Evolutionary conservation across 2,113 vertebrate species (phyloP), one percentile per base, ranked within the genome.

Genomic region (Myxocyprinus asiaticus): DNA sequence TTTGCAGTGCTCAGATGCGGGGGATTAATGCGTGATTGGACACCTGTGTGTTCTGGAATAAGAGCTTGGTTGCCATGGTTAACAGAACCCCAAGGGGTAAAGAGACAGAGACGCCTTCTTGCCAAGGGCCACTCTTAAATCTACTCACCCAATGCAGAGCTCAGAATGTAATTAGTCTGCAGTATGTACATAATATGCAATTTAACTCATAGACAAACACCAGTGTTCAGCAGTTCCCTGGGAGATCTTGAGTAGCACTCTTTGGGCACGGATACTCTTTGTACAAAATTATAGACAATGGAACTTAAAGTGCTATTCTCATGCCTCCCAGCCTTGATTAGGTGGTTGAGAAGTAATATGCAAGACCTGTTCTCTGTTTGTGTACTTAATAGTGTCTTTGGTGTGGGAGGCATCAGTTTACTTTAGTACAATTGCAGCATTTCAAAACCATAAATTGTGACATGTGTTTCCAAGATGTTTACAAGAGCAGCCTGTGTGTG

Each of bases 1-100:
- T 62, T 55, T 67, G 48, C 67, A 22, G 77, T 9, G 2, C 42
- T 45, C 48, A 43, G 66, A 66, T 56, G 55, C 17, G 6, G 0
- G 68, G 68, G 50, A 66, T 74, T 42, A 74, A 33, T 12, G 45
- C 45, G 71, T 15, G 62, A 73, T 65, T 73, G 69, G 33, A 84
- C 50, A 71, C 67, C 67, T 11, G 43, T 51, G 51, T 69, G 62
- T 51, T 47, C 22, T 33, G 14, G n/a, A 43, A 50, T 70, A 73
- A 83, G 71, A 58, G 58, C 15, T 67, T 15, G 4, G 48, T 77
- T 50, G 63, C 17, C 17, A 55, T 55, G 45, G 78, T 76, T 14
- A 68, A 50, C 45, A 64, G 42, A 50, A 68, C 62, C 6, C 55
- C 0, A 12, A 51, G 68, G 44, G 65, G 43, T 62, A 63, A 68